phyloP scores from a whole-genome alignment of 2,888 invertebrate genomes.

The Epiperipatus broadwayi region DNA sequence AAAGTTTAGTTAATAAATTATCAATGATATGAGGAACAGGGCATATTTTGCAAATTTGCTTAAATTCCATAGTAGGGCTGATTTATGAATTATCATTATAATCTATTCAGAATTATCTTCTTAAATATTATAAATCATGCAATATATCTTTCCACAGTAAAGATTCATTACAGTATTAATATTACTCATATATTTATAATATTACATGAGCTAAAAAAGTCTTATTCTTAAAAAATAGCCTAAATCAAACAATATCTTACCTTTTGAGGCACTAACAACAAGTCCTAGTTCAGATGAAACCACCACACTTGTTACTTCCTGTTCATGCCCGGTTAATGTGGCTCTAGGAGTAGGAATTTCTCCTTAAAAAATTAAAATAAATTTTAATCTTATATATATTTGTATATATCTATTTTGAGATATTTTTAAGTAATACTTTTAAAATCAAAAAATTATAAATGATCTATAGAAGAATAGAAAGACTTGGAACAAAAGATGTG shows the following conservation, averaged over 20 bases:
- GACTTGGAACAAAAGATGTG: background rate
- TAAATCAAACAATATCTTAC: slow-evolving; percentile 30
- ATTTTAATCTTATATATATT: background rate
- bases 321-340: slow-evolving; percentile 91
- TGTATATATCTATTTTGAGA: background rate
- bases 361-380: slow-evolving; percentile 31
- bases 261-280: slow-evolving; percentile 76
- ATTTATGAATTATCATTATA: too few relatives aligned
- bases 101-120: too few relatives aligned
- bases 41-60: too few relatives aligned
- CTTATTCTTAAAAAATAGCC: too few relatives aligned
- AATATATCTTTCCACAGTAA: too few relatives aligned
- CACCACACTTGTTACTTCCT: slow-evolving; percentile 79
- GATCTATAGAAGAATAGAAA: background rate
- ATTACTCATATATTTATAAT: too few relatives aligned
- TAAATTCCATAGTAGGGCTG: too few relatives aligned
- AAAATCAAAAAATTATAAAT: background rate
- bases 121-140: too few relatives aligned
- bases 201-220: too few relatives aligned
- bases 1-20: too few relatives aligned
- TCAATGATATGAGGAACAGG: too few relatives aligned
- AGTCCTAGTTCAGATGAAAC: slow-evolving; percentile 94
- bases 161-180: too few relatives aligned
- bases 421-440: background rate
- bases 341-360: slow-evolving; percentile 88